Conservation (phyloP, 2,888 invertebrate species). For the Tenthredo notha region DNA sequence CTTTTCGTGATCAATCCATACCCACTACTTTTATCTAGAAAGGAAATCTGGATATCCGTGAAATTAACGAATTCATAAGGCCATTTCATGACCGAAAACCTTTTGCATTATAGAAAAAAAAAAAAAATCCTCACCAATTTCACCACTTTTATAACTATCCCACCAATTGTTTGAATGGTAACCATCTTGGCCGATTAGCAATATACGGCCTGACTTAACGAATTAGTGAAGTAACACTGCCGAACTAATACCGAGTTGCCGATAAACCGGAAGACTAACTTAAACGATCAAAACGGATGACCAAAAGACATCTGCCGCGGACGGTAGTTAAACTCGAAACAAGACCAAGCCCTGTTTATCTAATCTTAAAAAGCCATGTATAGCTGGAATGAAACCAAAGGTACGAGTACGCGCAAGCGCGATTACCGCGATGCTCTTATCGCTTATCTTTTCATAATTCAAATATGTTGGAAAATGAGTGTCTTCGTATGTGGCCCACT, state of each 20-base stretch:
- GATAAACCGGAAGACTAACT: conserved; percentile 15
- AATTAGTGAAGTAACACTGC: not conserved
- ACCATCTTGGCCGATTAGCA: conserved; percentile 83
- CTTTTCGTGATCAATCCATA: not conserved
- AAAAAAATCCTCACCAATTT: conserved; percentile 88
- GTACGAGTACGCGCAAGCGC: conserved; percentile 44
- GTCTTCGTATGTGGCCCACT: conserved; percentile 23
- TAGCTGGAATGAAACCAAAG: conserved; percentile 46
- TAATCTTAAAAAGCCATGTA: conserved; percentile 67
- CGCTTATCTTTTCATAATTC: conserved; percentile 48
- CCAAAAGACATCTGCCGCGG: conserved; percentile 31
- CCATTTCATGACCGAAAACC: not conserved
- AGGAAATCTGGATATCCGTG: not conserved
- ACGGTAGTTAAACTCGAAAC: conserved; percentile 56
- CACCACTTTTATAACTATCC: conserved; percentile 89
- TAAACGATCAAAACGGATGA: conserved; percentile 24
- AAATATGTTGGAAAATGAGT: conserved; percentile 30
- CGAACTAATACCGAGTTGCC: not conserved
- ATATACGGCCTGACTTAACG: conserved; percentile 12
- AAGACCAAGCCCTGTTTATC: conserved; percentile 75
- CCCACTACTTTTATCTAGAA: not conserved
- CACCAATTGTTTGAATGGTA: conserved; percentile 89
- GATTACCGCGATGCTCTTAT: conserved; percentile 26
- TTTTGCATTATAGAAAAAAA: not conserved
- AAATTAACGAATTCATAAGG: not conserved